Percentiles rank a stretch among this genome's conserved stretches.
These are phyloP conservation scores for Oxygymnocypris stewartii DNA, from an alignment of 2,113 vertebrate species.

Conservation along the genomic window DNA sequence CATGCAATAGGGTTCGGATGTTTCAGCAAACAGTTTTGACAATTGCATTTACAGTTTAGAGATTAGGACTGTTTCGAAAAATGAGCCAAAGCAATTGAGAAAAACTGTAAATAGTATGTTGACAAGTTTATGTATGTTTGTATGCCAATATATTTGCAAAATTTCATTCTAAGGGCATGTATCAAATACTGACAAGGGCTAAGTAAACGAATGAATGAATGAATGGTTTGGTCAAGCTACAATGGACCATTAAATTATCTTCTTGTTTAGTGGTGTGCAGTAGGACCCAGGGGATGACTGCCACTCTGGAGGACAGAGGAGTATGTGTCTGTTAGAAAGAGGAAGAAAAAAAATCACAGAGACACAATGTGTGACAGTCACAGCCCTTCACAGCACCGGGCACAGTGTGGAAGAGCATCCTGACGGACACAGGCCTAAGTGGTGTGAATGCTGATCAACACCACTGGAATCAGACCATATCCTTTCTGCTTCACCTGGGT, in stretches of 20 bases:
- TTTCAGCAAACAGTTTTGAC: no score
- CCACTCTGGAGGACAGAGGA: slow-evolving; percentile 66
- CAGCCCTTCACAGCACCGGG: slow-evolving; percentile 67
- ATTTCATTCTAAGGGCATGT: neutral
- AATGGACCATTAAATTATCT: neutral
- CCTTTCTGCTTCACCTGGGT: slow-evolving; percentile 23
- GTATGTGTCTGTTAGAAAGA: slow-evolving; percentile 67
- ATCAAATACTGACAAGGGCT: neutral
- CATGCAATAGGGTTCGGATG: no score
- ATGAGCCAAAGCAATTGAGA: no score
- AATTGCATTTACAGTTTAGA: no score
- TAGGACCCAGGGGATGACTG: slow-evolving; percentile 72
- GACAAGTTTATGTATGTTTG: neutral
- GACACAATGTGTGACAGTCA: slow-evolving; percentile 80
- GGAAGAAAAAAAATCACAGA: slow-evolving; percentile 50
- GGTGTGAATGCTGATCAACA: slow-evolving; percentile 42
- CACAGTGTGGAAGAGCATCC: slow-evolving; percentile 48
- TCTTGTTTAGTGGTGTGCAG: slow-evolving; percentile 38
- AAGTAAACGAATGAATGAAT: neutral
- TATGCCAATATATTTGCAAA: neutral
- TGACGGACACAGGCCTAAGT: slow-evolving; percentile 39
- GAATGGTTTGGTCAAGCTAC: neutral
- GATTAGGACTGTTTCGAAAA: no score
- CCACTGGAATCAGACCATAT: slow-evolving; percentile 1
- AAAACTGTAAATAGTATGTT: neutral